Base-by-base conservation (phyloP, 2,113 vertebrate species). In the Percopsis transmontana region DNA sequence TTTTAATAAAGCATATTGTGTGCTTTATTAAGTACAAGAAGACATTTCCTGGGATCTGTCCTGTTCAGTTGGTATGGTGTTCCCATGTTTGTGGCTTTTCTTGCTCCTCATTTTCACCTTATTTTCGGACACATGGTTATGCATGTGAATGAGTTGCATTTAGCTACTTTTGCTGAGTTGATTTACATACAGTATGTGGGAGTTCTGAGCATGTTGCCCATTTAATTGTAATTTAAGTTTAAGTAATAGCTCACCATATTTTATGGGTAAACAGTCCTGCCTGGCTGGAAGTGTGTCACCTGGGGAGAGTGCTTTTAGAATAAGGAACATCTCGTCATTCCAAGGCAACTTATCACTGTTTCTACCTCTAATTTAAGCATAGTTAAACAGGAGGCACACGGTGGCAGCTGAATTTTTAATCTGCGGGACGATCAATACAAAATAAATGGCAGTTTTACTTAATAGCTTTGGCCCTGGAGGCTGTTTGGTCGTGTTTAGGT, bases 221-320 rank as follows among this genome's bases (percentile, higher is more conserved):
- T 82, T 78, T 84, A 83, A 84, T 87, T 88, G 73, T 75, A 69
- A 85, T 84, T 86, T 70, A 64, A 69, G 75, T 62, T 21, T 54
- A 83, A 77, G 63, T 66, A 58, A 23, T 62, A 58, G 39, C 73
- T 87, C 80, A 82, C 76, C 80, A 77, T 66, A 78, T 85, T 80
- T 64, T 62, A 56, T 47, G 15, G 38, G 33, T 62, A 58, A 75
- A 54, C 62, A 40, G 58, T 66, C 33, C 72, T 70, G 59, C 72
- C 63, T n/a, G 60, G 67, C 60, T 74, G 53, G 48, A 83, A 79
- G 68, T 60, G 69, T 82, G 77, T 77, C 79, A 78, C 72, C 66
- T 59, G 54, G 55, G 42, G 57, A 54, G 76, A 65, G 38, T 1
- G 19, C 61, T 58, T 12, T 1, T 18, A 59, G 66, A 40, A 79